phyloP scores from a whole-genome alignment of 2,113 vertebrate species.

The Poecilia latipinna region DNA sequence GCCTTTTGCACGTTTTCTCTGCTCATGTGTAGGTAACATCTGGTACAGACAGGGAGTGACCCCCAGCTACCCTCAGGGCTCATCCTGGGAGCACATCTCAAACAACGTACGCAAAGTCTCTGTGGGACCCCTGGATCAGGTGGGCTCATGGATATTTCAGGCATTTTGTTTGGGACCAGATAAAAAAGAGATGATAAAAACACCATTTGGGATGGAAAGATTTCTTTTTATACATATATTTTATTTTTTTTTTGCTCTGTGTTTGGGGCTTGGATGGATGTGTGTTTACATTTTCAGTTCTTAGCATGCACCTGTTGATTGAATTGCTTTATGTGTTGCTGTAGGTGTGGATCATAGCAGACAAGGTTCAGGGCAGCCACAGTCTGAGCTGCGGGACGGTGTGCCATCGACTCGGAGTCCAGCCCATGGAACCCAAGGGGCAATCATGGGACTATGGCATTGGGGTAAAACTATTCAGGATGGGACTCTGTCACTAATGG shows the following conservation, averaged over 20 bases:
- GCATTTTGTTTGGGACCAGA: neutral
- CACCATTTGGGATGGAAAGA: neutral
- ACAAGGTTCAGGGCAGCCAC: slow-evolving; percentile 95
- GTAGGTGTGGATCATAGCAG: slow-evolving; percentile 97
- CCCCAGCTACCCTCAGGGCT: slow-evolving; percentile 94
- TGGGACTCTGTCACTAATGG: neutral
- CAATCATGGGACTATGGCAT: slow-evolving; percentile 96
- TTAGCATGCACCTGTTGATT: neutral
- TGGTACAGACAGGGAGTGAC: slow-evolving; percentile 93
- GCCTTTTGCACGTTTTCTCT: neutral
- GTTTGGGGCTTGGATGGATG: neutral
- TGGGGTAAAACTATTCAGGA: slow-evolving; percentile 80
- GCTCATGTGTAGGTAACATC: slow-evolving; percentile 81
- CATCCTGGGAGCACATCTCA: slow-evolving; percentile 92
- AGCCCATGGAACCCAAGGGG: slow-evolving; percentile 87
- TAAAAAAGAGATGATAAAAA: neutral
- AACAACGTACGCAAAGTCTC: slow-evolving; percentile 95
- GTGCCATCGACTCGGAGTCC: slow-evolving; percentile 89
- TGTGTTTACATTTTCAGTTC: neutral
- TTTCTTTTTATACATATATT: no score
- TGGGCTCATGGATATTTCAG: slow-evolving; percentile 54
- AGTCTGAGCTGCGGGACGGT: slow-evolving; percentile 94
- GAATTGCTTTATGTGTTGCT: neutral
- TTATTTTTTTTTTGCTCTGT: neutral
- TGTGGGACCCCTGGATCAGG: slow-evolving; percentile 95